phyloP scores from a whole-genome alignment of 2,797 vertebrate genomes.

The Chelmon rostratus region DNA sequence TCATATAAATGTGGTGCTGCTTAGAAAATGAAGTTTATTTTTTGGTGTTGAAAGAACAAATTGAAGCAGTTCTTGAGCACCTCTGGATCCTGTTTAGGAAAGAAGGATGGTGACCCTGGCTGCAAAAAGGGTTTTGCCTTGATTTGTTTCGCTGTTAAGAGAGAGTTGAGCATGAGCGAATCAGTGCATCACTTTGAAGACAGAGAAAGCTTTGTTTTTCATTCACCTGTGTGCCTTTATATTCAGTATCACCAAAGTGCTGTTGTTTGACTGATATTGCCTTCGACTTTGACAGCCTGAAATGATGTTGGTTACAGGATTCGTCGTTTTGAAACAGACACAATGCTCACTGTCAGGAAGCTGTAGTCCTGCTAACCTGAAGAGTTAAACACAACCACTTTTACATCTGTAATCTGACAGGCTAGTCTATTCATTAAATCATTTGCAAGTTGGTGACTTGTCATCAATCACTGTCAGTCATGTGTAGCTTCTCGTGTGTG shows the following conservation, averaged over 20 bases:
- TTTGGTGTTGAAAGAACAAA: neutral
- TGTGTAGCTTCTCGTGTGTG: conserved; percentile 11
- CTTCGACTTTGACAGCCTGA: neutral
- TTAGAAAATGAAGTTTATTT: neutral
- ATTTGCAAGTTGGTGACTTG: conserved; percentile 26
- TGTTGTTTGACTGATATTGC: neutral
- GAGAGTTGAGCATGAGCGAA: neutral
- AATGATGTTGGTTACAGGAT: neutral
- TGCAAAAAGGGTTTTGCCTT: neutral
- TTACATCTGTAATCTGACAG: conserved; percentile 47
- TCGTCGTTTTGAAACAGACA: neutral
- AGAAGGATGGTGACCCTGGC: neutral
- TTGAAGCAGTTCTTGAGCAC: neutral
- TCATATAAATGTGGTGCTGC: neutral
- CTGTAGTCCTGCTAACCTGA: conserved; percentile 12
- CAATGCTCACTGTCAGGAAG: neutral
- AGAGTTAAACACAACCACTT: conserved; percentile 17
- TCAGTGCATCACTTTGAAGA: neutral
- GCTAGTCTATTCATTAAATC: conserved; percentile 33
- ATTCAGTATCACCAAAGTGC: neutral
- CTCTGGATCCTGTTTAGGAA: neutral
- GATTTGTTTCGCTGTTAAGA: neutral
- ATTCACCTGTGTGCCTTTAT: neutral
- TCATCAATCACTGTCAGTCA: conserved; percentile 26
- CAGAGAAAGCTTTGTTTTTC: neutral